A percentile compares a stretch with the other conserved stretches of the same genome.
These are phyloP conservation scores for Pomatostomus ruficeps DNA, from an alignment of 2,113 vertebrate genomes.

Conservation along the genomic window DNA sequence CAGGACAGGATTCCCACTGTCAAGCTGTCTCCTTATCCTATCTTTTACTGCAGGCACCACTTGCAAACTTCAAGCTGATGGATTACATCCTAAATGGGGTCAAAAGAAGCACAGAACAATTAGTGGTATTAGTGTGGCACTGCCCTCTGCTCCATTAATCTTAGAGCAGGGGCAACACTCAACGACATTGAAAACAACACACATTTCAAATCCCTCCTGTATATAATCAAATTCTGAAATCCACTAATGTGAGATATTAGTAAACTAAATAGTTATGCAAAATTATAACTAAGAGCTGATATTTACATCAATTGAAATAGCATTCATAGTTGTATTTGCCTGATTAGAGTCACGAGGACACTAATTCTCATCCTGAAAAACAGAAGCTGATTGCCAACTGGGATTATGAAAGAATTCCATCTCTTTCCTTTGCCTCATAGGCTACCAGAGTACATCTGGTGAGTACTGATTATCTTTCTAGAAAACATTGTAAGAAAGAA, in stretches of 20 bases:
- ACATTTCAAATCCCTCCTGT: neutral
- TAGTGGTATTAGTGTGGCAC: neutral
- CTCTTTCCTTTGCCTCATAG: neutral
- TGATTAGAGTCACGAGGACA: neutral
- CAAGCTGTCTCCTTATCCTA: neutral
- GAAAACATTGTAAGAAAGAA: neutral
- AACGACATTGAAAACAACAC: neutral
- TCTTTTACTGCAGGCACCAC: neutral
- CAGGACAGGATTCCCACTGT: neutral
- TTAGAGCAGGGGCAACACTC: neutral
- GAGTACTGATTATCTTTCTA: neutral
- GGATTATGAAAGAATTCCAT: slow-evolving; percentile 25
- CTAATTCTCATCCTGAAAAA: slow-evolving; percentile 16
- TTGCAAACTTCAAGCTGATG: neutral
- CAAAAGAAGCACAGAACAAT: slow-evolving; percentile 7
- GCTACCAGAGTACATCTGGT: neutral
- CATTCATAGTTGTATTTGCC: neutral
- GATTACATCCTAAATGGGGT: neutral
- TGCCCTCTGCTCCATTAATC: slow-evolving; percentile 1
- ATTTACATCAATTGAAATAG: neutral
- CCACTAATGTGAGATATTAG: neutral
- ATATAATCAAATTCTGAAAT: neutral
- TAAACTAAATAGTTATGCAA: neutral
- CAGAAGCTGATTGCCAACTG: slow-evolving; percentile 11
- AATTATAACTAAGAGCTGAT: neutral